Percentiles rank a stretch among this genome's conserved stretches.
Conservation (phyloP, 1,140 invertebrate genomes). For the Ips nitidus region DNA sequence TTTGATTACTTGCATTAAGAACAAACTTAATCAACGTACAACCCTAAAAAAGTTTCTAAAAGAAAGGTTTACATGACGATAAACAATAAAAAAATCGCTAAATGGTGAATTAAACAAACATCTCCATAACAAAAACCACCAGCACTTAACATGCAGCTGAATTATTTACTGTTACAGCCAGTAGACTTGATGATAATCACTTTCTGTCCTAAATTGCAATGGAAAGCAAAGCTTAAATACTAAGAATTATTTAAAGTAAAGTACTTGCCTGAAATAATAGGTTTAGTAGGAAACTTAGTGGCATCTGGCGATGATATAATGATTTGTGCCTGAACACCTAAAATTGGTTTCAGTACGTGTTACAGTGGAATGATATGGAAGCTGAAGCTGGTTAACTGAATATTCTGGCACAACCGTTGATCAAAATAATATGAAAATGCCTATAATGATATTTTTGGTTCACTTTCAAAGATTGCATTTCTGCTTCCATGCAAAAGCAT, state of each 20-base stretch:
- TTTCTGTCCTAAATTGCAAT: no score
- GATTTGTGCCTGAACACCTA: conserved; percentile 33
- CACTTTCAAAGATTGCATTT: no score
- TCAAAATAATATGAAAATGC: background rate
- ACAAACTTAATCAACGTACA: no score
- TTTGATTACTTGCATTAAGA: background rate
- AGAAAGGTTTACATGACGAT: background rate
- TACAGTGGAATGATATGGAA: conserved; percentile 5
- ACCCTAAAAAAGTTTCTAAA: background rate
- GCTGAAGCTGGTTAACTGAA: background rate
- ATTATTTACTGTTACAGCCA: no score
- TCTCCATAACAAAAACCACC: no score
- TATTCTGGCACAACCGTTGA: background rate
- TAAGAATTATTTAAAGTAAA: background rate
- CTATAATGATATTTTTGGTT: no score
- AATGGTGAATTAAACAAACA: no score
- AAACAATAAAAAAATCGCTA: no score
- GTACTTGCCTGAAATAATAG: conserved; percentile 30
- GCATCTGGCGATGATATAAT: conserved; percentile 31
- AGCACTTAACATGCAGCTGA: no score
- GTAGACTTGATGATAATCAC: no score
- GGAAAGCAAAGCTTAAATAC: background rate
- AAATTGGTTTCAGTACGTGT: conserved; percentile 22
- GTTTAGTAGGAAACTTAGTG: conserved; percentile 33
- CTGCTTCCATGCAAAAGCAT: no score